phyloP scores from a whole-genome alignment of 2,888 invertebrate genomes.

The Drosophila robusta region DNA sequence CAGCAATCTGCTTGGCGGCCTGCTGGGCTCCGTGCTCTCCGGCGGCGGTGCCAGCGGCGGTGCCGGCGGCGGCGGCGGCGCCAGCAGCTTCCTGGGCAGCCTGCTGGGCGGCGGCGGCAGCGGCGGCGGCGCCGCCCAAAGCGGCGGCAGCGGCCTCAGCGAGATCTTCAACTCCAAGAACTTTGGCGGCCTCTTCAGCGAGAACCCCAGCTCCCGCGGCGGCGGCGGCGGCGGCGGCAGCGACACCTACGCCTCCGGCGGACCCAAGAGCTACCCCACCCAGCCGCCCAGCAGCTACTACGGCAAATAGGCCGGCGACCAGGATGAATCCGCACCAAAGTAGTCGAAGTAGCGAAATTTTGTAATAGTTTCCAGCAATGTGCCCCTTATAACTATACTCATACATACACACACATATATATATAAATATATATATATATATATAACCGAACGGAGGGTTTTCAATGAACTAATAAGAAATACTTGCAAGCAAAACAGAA shows the following conservation, averaged over 20 bases:
- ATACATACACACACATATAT: conserved; percentile 12
- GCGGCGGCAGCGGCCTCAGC: conserved; percentile 69
- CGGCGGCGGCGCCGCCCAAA: conserved; percentile 42
- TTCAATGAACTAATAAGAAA: conserved; percentile 47
- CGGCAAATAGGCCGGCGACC: conserved; percentile 40
- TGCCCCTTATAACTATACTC: conserved; percentile 9
- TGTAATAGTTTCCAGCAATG: conserved; percentile 18
- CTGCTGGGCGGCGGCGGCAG: conserved; percentile 69
- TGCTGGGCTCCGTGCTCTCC: conserved; percentile 73
- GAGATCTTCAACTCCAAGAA: conserved; percentile 83
- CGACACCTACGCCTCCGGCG: conserved; percentile 56
- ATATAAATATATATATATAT: neutral
- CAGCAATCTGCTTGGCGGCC: conserved; percentile 78
- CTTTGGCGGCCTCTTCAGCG: conserved; percentile 84
- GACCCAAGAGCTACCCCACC: conserved; percentile 82
- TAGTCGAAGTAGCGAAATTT: neutral
- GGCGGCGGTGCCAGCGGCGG: conserved; percentile 68
- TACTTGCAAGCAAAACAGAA: conserved; percentile 27
- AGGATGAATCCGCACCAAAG: neutral
- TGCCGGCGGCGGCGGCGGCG: conserved; percentile 58
- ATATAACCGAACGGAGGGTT: conserved; percentile 55
- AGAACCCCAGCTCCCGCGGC: conserved; percentile 78
- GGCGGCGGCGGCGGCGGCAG: conserved; percentile 53
- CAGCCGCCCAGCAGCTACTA: conserved; percentile 81
- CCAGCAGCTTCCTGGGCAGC: conserved; percentile 69